Base-by-base conservation (phyloP, 1,140 invertebrate genomes). In the Drosophila bocki region DNA sequence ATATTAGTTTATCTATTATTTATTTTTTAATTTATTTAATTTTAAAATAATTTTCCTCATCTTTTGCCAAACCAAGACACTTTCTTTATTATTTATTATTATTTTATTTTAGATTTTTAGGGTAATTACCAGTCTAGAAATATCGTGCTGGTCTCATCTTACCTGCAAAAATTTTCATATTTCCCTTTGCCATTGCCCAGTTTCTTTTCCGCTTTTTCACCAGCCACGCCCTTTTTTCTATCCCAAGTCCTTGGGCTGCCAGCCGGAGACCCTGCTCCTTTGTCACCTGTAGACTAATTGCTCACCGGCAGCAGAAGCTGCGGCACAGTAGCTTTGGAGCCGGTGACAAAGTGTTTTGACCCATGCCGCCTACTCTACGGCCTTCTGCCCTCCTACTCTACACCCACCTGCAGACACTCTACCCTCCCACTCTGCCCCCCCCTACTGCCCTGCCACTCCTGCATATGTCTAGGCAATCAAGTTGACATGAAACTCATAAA, bases 221-320 rank as follows among this genome's bases (percentile, higher is more conserved):
- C 53, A 22, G 35, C 50, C 53, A 26, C 63, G 13, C 37, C 61
- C 62, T 44, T 29, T 44, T 62, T 53, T 50, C 22, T 29, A 37
- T 33, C 33, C 51, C 15, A 9, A 29, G 3, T 22, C 51, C 53
- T 48, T 75, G 26, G 12, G 44, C 11, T 26, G 44, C 3, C 33
- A 35, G 37, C 22, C 17, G 47, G 29, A 56, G 29, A 56, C 53
- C 22, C 37, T 3, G 22, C 41, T 56, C 62, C 32, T 82, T 81
- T 77, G 79, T 81, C 79, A 82, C 79, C 79, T 82, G 68, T 42
- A 45, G 72, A 81, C 79, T 81, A 81, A 81, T 81, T 83, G 77
- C 81, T 62, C 58, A 60, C 51, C 58, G 53, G 53, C 51, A 35
- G 37, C 32, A 59, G 41, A 41, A 42, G 54, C 32, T 44, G 57